Evolutionary conservation across 1,140 invertebrate species (phyloP).

Genomic region (Proales similis): DNA sequence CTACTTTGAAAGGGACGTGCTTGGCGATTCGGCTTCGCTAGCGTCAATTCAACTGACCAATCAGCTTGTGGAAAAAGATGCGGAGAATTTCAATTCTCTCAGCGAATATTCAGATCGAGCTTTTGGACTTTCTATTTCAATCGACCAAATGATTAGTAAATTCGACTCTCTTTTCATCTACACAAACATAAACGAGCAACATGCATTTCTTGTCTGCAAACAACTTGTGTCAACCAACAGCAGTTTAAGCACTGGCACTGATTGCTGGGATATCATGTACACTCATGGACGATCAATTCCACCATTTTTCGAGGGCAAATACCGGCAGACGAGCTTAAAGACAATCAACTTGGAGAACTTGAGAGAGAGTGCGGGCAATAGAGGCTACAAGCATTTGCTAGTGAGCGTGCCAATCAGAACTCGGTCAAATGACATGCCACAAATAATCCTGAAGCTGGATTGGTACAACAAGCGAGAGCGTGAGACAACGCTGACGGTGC

Average conservation of each 20-base stretch:
- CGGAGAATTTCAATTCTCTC: background rate
- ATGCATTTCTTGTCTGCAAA: conserved; percentile 2
- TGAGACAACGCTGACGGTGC: no score
- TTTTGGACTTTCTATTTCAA: no score
- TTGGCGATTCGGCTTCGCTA: no score
- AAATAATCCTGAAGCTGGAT: conserved; percentile 24
- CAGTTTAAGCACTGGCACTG: background rate
- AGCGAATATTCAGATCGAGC: no score
- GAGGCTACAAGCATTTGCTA: background rate
- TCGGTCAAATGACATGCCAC: background rate
- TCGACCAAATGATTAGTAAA: background rate
- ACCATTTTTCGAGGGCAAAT: conserved; percentile 1
- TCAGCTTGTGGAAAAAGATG: background rate
- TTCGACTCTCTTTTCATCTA: conserved; percentile 34
- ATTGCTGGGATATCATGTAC: background rate
- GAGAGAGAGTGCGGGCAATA: background rate
- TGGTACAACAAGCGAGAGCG: conserved; percentile 9
- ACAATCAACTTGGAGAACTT: conserved; percentile 2
- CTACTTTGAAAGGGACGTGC: conserved; percentile 6
- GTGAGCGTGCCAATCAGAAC: conserved; percentile 3
- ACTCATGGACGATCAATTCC: conserved; percentile 1
- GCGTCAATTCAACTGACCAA: no score
- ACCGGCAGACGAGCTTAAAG: background rate
- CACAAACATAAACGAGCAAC: conserved; percentile 12
- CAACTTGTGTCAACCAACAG: background rate